These are phyloP conservation scores for Mythimna impura DNA, from an alignment of 2,888 invertebrate genomes.

Conservation along the genomic window DNA sequence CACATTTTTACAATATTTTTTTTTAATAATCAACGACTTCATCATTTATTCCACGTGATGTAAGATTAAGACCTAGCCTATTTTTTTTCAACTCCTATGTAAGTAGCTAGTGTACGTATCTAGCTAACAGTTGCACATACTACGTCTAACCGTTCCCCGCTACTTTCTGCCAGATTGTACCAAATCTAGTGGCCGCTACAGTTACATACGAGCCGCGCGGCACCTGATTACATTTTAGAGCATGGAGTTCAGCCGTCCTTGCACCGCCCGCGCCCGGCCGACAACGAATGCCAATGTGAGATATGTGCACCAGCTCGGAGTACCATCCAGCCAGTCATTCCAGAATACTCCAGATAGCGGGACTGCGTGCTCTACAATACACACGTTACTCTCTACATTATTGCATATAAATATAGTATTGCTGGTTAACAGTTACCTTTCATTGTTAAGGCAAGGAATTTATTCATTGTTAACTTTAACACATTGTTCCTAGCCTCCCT, in stretches of 20 bases:
- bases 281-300: background rate
- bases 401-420: background rate
- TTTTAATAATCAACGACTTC: too few species aligned
- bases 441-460: slow-evolving; percentile 7
- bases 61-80: too few species aligned
- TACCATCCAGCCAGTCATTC: slow-evolving; percentile 15
- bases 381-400: slow-evolving; percentile 6
- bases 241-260: background rate
- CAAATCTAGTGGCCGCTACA: slow-evolving; percentile 18
- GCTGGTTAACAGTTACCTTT: background rate
- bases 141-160: background rate
- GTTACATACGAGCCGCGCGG: slow-evolving; percentile 32
- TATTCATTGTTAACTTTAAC: background rate
- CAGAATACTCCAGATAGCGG: slow-evolving; percentile 6
- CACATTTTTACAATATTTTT: too few species aligned
- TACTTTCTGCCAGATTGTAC: background rate
- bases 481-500: background rate
- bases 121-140: too few species aligned
- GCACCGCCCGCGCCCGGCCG: slow-evolving; percentile 4
- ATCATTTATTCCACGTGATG: too few species aligned
- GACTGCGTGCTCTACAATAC: background rate
- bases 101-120: too few species aligned
- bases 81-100: too few species aligned
- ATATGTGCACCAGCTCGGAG: background rate
- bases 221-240: slow-evolving; percentile 43